phyloP scores from a whole-genome alignment of 64 coral and sea anemone species.

The Cladopsammia gracilis region DNA sequence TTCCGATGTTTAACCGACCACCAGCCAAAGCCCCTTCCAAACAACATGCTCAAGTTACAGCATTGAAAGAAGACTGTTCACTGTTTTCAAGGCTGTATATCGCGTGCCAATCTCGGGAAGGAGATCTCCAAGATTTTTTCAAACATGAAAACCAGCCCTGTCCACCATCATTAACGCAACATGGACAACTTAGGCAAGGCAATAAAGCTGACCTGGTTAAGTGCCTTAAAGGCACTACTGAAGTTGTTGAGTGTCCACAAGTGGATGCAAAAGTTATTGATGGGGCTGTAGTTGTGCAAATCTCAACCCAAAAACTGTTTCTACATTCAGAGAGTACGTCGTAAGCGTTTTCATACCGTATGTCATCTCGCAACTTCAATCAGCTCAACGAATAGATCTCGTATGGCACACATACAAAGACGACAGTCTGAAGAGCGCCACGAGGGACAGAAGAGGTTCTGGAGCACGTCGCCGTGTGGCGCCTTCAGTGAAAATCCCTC shows the following conservation, averaged over 20 bases:
- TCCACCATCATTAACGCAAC: too few relatives aligned
- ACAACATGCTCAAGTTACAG: too few relatives aligned
- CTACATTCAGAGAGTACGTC: conserved; percentile 53
- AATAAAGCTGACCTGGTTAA: too few relatives aligned
- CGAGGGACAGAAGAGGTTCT: conserved; percentile 52
- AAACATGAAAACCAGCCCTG: too few relatives aligned
- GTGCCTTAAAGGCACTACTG: too few relatives aligned
- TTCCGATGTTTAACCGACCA: too few relatives aligned
- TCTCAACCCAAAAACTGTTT: conserved; percentile 40
- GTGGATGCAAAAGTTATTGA: conserved; percentile 55
- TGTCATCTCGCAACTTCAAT: conserved; percentile 16
- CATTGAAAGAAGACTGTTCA: too few relatives aligned
- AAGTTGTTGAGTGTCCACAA: not conserved
- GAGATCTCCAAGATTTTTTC: too few relatives aligned
- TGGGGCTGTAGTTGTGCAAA: conserved; percentile 59
- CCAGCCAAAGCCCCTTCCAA: too few relatives aligned
- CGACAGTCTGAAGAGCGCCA: conserved; percentile 38
- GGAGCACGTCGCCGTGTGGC: conserved; percentile 33
- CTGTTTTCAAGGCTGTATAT: too few relatives aligned
- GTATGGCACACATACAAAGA: conserved; percentile 57
- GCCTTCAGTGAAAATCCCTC: conserved; percentile 22
- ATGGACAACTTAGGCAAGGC: too few relatives aligned
- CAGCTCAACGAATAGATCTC: conserved; percentile 51
- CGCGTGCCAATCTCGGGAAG: too few relatives aligned
- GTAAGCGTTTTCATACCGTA: conserved; percentile 37